These are phyloP conservation scores for Capromys pilorides DNA, from an alignment of 2,797 vertebrate species.

Conservation along the genomic window DNA sequence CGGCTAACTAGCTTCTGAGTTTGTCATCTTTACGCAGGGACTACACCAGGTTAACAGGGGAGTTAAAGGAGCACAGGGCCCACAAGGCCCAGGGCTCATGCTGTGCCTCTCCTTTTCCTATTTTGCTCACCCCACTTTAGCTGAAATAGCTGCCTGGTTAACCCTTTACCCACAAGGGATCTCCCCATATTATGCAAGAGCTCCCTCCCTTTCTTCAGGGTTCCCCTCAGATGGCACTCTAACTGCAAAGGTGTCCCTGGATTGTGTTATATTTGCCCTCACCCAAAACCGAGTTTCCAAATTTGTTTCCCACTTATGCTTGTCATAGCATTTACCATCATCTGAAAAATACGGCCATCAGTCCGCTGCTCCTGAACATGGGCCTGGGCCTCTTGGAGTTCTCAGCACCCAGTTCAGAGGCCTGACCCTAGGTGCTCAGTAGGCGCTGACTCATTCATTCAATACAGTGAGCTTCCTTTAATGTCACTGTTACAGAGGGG, in stretches of 20 bases:
- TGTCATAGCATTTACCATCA: no score
- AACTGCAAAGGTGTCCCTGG: rapidly evolving
- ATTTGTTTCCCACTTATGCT: background rate
- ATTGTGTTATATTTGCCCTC: background rate
- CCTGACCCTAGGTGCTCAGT: no score
- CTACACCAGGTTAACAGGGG: background rate
- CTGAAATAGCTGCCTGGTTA: background rate
- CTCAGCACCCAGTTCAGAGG: background rate
- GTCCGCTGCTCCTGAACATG: background rate
- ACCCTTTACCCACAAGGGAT: background rate
- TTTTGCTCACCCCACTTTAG: background rate
- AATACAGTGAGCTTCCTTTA: background rate
- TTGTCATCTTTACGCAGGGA: background rate
- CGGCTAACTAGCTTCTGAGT: background rate
- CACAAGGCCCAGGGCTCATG: rapidly evolving
- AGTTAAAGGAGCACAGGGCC: background rate
- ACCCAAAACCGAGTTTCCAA: background rate
- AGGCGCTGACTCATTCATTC: background rate
- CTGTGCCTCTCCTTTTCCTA: no score
- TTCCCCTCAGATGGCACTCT: rapidly evolving
- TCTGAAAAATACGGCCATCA: background rate
- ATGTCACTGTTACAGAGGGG: background rate
- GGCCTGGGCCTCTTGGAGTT: background rate
- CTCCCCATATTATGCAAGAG: background rate
- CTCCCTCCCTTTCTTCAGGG: background rate